A percentile compares a stretch with the other conserved stretches of the same genome.
These are phyloP conservation scores for Porites cylindrica DNA, from an alignment of 92 coral and sea anemone species.

Conservation along the genomic window DNA sequence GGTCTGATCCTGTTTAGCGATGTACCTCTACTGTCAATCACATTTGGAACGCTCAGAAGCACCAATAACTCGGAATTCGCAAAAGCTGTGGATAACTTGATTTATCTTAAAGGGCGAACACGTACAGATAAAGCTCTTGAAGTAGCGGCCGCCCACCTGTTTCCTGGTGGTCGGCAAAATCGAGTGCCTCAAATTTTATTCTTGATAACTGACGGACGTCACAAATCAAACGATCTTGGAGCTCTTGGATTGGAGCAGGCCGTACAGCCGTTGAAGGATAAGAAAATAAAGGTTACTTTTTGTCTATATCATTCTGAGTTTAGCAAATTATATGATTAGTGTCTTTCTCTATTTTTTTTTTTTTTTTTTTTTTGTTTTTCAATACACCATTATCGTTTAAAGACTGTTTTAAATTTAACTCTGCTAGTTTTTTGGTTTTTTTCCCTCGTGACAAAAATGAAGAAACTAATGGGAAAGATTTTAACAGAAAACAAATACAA, in stretches of 20 bases:
- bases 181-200: constrained; percentile 32
- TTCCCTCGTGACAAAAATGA: too few relatives aligned
- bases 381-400: too few relatives aligned
- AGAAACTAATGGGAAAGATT: too few relatives aligned
- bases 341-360: too few relatives aligned
- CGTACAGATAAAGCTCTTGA: constrained; percentile 71
- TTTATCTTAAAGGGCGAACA: constrained; percentile 78
- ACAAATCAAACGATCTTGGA: constrained; percentile 63
- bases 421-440: too few relatives aligned
- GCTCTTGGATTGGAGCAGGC: constrained; percentile 67
- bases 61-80: constrained; percentile 51
- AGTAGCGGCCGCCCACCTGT: constrained; percentile 17
- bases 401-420: too few relatives aligned
- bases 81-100: constrained; percentile 66
- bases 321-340: not conserved
- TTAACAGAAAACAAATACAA: too few relatives aligned
- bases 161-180: constrained; percentile 47
- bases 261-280: constrained; percentile 70
- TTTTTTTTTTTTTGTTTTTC: too few relatives aligned
- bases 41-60: constrained; percentile 73
- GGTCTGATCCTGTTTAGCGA: constrained; percentile 81
- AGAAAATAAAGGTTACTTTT: constrained; percentile 27
- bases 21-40: constrained; percentile 47
- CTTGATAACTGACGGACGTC: constrained; percentile 84
- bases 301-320: too few relatives aligned